Percentiles rank a stretch among this genome's conserved stretches.
phyloP scores from a whole-genome alignment of 1,140 invertebrate species.

The Drepana arcuata region DNA sequence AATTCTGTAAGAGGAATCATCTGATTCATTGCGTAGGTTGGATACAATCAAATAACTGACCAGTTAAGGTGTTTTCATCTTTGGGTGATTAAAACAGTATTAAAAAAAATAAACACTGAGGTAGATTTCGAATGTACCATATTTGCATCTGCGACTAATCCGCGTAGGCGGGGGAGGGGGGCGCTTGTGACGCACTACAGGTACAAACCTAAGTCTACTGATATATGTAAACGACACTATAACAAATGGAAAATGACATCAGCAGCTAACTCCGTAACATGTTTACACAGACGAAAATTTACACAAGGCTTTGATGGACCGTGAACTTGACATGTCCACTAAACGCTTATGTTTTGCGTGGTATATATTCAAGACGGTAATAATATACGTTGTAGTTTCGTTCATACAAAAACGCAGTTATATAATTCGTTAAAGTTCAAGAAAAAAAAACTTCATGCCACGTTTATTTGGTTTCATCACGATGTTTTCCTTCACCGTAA shows the following conservation, averaged over 20 bases:
- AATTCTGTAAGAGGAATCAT: too few species aligned
- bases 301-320: slow-evolving; percentile 5
- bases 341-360: too few species aligned
- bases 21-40: too few species aligned
- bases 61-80: slow-evolving; percentile 5
- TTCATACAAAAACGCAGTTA: too few species aligned
- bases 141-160: slow-evolving; percentile 28
- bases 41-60: too few species aligned
- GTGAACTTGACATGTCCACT: slow-evolving; percentile 24
- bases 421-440: too few species aligned
- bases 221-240: slow-evolving; percentile 30
- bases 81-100: slow-evolving; percentile 26
- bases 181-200: slow-evolving; percentile 32
- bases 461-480: too few species aligned
- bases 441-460: too few species aligned
- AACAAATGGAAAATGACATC: slow-evolving; percentile 38
- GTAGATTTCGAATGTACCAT: slow-evolving; percentile 7
- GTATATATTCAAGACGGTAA: too few species aligned
- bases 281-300: slow-evolving; percentile 20
- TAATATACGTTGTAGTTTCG: too few species aligned
- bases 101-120: slow-evolving; percentile 19
- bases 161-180: slow-evolving; percentile 24
- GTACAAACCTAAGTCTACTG: slow-evolving; percentile 18
- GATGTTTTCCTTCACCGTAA: too few species aligned
- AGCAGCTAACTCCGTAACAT: slow-evolving; percentile 30